Evolutionary conservation across 2,888 invertebrate species (phyloP), one percentile per base, ranked within the genome.

Genomic region (Iphiclides podalirius): DNA sequence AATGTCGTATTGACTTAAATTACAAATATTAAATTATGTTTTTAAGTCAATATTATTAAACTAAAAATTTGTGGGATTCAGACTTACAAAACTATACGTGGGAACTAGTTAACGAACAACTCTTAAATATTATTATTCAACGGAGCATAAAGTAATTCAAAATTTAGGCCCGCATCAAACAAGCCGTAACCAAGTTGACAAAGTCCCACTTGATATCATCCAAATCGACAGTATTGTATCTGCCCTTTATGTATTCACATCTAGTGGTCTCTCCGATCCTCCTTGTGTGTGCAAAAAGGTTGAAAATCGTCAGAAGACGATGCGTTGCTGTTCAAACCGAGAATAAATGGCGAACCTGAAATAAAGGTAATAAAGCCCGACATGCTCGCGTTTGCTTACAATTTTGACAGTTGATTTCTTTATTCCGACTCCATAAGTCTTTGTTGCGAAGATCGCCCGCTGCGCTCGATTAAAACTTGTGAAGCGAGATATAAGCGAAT

Each of bases 401-500:
- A 82, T 80, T 73, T 75, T 75, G 76, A 76, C 74, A 75, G 67
- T 68, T 79, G 79, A 83, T 83, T 84, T 79, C 79, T 82, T 80
- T 71, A 82, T 82, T 76, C 79, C 70, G 43, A 57, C 12, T 54
- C 62, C 72, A 63, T 76, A 71, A 70, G 72, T 76, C 73, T 70
- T 63, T 23, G 37, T 43, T 49, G 16, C 43, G 36, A 34, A 42
- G 45, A 34, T 23, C 43, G 36, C 61, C 59, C 56, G 61, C 59
- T 59, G 61, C 12, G 58, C 61, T 54, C 67, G 58, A 70, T 72
- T 67, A 64, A 59, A 61, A 64, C 50, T 53, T 51, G 53, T 52
- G 47, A 47, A 45, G 31, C 28, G 28, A 37, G 20, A 37, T 11
- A 11, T 26, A 26, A 16, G 35, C 13, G 28, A 12, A n/a, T n/a